A percentile compares a stretch with the other conserved stretches of the same genome.
Conservation (phyloP, 2,113 vertebrate species). For the Rhea pennata region DNA sequence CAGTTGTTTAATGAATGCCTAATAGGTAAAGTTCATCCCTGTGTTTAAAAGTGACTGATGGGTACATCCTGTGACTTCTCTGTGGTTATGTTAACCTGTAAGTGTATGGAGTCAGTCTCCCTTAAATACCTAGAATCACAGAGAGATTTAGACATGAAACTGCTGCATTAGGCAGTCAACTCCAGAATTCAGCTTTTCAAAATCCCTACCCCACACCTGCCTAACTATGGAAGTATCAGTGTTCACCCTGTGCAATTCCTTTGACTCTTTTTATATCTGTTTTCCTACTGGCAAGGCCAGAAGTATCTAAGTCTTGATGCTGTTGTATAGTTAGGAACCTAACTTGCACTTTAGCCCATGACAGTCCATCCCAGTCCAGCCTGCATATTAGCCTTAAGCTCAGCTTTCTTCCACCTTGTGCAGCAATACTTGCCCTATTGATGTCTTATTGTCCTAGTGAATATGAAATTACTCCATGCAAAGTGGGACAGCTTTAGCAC, state of each 20-base stretch:
- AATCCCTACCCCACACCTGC: not conserved
- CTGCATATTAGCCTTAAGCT: not conserved
- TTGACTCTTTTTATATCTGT: not conserved
- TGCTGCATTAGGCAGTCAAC: not conserved
- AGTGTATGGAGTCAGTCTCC: not conserved
- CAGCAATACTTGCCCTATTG: not conserved
- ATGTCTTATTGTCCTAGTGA: not conserved
- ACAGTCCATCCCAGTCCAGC: not conserved
- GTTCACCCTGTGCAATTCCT: not conserved
- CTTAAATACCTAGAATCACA: not conserved
- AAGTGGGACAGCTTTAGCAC: not conserved
- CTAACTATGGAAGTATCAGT: not conserved
- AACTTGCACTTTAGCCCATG: fast-evolving
- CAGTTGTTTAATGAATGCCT: not conserved
- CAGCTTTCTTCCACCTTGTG: not conserved
- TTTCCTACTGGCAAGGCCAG: not conserved
- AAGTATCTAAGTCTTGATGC: not conserved
- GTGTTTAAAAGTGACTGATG: not conserved
- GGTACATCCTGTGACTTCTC: not conserved
- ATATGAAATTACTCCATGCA: not conserved
- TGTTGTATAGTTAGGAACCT: not conserved
- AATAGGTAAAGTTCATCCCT: not conserved
- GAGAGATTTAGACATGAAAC: not conserved
- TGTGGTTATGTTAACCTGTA: no score
- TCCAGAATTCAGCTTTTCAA: not conserved